Conservation (phyloP, 2,888 invertebrate genomes). For the Teleiodes luculella region DNA sequence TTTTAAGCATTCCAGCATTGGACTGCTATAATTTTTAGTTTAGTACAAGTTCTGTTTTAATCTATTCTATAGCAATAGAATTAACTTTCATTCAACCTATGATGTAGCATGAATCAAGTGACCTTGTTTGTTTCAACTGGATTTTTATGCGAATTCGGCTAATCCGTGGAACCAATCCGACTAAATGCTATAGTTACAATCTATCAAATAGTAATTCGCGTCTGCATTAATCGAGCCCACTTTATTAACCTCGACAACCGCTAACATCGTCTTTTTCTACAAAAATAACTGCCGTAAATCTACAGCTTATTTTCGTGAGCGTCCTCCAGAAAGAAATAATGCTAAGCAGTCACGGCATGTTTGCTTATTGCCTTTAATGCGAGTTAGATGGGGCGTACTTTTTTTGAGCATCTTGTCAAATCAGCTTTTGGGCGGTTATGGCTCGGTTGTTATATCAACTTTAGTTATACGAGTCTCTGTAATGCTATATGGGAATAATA, state of each 20-base stretch:
- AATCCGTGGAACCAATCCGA: too few species aligned
- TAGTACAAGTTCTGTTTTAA: too few species aligned
- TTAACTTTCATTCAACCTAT: too few species aligned
- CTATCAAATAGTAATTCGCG: too few species aligned
- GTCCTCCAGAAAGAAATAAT: conserved; percentile 62
- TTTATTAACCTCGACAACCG: conserved; percentile 43
- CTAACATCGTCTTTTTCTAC: conserved; percentile 43
- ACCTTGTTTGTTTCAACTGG: too few species aligned
- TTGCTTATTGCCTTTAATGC: conserved; percentile 40
- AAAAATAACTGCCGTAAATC: conserved; percentile 59
- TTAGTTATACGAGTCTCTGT: conserved; percentile 54
- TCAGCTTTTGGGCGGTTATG: conserved; percentile 52
- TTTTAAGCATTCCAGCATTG: too few species aligned
- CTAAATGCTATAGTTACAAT: too few species aligned
- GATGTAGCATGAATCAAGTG: too few species aligned
- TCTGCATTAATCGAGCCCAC: conserved; percentile 46
- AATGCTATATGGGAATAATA: conserved; percentile 20
- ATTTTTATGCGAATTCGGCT: too few species aligned
- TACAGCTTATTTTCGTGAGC: conserved; percentile 62
- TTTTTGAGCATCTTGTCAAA: conserved; percentile 62
- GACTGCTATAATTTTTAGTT: too few species aligned
- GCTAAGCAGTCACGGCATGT: conserved; percentile 59
- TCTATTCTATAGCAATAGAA: too few species aligned
- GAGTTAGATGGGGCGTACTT: conserved; percentile 58
- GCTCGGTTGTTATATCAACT: conserved; percentile 49